These are phyloP conservation scores for Drosophila yakuba DNA, from an alignment of 1,140 invertebrate genomes.

Conservation along the genomic window DNA sequence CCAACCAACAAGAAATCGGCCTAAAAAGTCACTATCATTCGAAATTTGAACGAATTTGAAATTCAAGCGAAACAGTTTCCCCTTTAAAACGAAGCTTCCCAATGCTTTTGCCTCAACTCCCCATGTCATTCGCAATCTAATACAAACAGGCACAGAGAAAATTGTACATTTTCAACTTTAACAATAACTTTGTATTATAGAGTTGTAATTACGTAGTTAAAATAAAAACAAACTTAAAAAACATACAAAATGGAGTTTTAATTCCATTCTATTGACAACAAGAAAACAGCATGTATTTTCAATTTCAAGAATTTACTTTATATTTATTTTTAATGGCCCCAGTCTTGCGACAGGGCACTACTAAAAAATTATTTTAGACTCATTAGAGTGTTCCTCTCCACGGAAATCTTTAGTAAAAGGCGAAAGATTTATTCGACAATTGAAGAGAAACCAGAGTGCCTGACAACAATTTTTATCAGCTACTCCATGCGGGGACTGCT, in stretches of 20 bases:
- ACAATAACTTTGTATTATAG: constrained; percentile 80
- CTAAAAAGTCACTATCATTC: constrained; percentile 27
- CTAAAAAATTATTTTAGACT: constrained; percentile 84
- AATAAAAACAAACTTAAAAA: constrained; percentile 60
- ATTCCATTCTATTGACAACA: too few relatives aligned
- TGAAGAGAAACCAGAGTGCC: constrained; percentile 80
- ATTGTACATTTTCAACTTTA: constrained; percentile 70
- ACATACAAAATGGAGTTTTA: neutral
- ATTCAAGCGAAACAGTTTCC: constrained; percentile 27
- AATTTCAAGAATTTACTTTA: neutral
- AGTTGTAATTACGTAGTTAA: constrained; percentile 79
- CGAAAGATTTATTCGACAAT: constrained; percentile 85
- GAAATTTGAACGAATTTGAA: constrained; percentile 30
- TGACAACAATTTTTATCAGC: constrained; percentile 61
- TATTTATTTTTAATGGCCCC: constrained; percentile 65
- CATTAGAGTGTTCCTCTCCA: constrained; percentile 84
- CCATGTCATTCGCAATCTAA: neutral
- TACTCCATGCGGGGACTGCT: constrained; percentile 1
- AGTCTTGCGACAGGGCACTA: constrained; percentile 69
- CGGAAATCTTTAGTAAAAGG: constrained; percentile 86
- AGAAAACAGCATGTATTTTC: too few relatives aligned
- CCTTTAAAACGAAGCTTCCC: constrained; percentile 3
- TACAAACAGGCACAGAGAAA: constrained; percentile 40
- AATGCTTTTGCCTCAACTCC: constrained; percentile 1
- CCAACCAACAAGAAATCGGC: constrained; percentile 36